Conservation (phyloP, 2,113 vertebrate genomes). For the Nestor notabilis region DNA sequence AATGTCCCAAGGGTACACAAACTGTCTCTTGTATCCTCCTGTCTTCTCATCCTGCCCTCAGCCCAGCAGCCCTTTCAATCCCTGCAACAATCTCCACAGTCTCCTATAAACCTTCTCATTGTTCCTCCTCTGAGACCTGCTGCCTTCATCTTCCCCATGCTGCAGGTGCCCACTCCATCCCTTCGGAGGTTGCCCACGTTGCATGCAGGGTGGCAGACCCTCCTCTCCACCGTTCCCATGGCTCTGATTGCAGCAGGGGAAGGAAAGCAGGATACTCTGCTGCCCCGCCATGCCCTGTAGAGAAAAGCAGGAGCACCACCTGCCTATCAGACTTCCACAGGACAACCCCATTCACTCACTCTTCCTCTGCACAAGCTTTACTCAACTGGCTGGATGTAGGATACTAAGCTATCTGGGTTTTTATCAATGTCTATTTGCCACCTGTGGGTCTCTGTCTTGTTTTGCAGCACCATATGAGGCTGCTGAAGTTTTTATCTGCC, state of each 20-base stretch:
- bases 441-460: neutral
- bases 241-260: neutral
- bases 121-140: neutral
- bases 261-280: neutral
- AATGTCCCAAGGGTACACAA: neutral
- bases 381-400: neutral
- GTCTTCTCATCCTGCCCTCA: neutral
- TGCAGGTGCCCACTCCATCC: neutral
- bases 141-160: too few relatives aligned
- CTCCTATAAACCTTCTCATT: neutral
- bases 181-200: neutral
- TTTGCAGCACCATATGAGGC: neutral
- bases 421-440: neutral
- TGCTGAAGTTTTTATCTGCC: neutral
- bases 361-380: neutral
- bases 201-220: neutral
- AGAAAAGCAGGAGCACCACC: neutral
- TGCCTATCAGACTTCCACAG: neutral
- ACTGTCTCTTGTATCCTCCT: neutral
- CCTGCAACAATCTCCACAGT: neutral
- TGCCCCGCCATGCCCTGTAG: neutral
- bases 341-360: fast-evolving
- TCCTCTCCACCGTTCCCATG: neutral
- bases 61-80: neutral
- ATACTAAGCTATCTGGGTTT: neutral